Conservation (phyloP, 2,113 vertebrate genomes). For the Barbus barbus region DNA sequence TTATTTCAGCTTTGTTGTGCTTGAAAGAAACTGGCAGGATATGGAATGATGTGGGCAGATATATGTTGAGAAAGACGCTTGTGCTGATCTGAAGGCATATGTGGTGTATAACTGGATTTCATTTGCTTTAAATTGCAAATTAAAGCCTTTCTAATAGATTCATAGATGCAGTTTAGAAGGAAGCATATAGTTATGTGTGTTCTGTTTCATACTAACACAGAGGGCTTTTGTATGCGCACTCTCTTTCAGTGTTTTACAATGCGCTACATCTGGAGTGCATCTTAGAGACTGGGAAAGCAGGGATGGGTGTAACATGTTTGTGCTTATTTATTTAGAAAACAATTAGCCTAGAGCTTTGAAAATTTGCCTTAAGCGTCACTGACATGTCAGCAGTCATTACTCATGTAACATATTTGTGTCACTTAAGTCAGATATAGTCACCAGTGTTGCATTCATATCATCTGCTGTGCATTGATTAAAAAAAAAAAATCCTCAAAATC, state of each 20-base stretch:
- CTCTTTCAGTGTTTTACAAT: not conserved
- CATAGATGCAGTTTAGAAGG: not conserved
- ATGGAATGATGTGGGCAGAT: conserved; percentile 33
- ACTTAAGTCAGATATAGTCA: not conserved
- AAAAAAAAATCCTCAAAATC: not conserved
- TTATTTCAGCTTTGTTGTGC: conserved; percentile 65
- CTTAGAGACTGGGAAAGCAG: not conserved
- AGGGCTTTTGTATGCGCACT: not conserved
- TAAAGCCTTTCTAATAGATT: not conserved
- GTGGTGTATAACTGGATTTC: not conserved
- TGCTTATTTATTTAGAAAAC: not conserved
- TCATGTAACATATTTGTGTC: not conserved
- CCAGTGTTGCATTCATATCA: not conserved
- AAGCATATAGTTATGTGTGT: not conserved
- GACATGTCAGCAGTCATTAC: not conserved
- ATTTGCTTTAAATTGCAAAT: conserved; percentile 4
- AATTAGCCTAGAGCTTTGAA: not conserved
- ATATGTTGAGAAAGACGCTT: not conserved
- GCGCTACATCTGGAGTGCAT: not conserved
- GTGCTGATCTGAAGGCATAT: not conserved
- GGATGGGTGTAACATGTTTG: not conserved
- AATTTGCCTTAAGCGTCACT: not conserved
- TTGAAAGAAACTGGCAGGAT: conserved; percentile 41
- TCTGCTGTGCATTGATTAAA: no score
- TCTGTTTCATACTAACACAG: not conserved